phyloP scores from a whole-genome alignment of 2,113 vertebrate species.

The Casuarius casuarius region DNA sequence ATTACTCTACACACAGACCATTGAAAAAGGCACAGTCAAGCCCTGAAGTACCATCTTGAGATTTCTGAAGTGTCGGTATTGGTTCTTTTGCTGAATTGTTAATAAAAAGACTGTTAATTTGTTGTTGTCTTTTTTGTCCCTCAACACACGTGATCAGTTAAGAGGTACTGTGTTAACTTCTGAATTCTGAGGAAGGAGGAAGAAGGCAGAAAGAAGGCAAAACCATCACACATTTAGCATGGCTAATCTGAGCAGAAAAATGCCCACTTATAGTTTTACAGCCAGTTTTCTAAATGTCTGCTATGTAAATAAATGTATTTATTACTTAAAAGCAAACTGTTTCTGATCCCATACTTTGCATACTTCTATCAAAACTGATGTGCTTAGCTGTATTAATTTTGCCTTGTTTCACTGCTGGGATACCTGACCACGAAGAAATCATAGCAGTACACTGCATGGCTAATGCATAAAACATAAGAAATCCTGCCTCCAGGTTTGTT shows the following conservation, averaged over 20 bases:
- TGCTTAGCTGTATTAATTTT: neutral
- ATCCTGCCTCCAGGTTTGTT: neutral
- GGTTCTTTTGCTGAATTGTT: neutral
- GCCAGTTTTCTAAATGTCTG: neutral
- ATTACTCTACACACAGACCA: fast-evolving
- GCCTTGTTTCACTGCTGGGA: neutral
- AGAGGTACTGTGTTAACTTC: neutral
- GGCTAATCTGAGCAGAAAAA: neutral
- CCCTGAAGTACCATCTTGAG: neutral
- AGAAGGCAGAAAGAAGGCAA: neutral
- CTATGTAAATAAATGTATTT: neutral
- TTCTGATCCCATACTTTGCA: neutral
- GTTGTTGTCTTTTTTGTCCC: neutral
- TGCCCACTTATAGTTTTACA: neutral
- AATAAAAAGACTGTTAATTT: neutral
- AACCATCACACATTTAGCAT: neutral
- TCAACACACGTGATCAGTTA: neutral
- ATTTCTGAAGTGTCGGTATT: neutral
- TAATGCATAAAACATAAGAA: neutral
- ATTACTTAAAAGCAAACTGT: neutral
- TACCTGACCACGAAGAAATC: neutral
- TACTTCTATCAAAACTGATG: neutral
- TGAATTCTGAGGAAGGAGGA: neutral
- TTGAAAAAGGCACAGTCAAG: neutral
- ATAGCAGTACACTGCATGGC: neutral